phyloP scores from a whole-genome alignment of 1,140 invertebrate genomes.

The Eciton burchellii region DNA sequence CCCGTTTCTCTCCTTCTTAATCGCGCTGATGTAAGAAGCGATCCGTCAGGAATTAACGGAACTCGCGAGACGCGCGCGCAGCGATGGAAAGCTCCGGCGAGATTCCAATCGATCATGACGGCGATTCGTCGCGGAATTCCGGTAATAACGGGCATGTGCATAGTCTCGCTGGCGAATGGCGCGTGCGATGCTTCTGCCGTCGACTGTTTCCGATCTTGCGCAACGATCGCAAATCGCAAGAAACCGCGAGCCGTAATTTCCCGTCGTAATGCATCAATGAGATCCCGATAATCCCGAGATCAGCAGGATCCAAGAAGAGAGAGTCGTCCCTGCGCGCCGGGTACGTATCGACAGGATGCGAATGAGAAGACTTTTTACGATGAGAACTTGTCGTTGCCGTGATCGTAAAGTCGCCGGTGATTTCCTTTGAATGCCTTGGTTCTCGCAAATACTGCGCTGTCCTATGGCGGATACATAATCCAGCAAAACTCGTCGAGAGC shows the following conservation, averaged over 20 bases:
- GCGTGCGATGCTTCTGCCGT: background rate
- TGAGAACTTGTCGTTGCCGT: conserved; percentile 39
- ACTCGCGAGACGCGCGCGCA: background rate
- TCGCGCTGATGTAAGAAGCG: background rate
- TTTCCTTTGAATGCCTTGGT: conserved; percentile 54
- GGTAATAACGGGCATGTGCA: background rate
- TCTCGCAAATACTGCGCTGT: conserved; percentile 45
- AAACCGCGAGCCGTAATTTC: conserved; percentile 17
- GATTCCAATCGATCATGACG: background rate
- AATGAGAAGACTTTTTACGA: conserved; percentile 21
- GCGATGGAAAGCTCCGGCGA: background rate
- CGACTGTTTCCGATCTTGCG: background rate
- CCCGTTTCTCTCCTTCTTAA: background rate
- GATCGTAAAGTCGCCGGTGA: conserved; percentile 33
- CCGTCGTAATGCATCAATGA: conserved; percentile 11
- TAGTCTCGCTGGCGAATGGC: background rate
- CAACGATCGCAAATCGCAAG: background rate
- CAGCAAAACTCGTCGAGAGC: conserved; percentile 44
- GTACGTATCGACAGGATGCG: background rate
- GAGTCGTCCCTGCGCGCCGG: conserved; percentile 4
- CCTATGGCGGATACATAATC: conserved; percentile 58
- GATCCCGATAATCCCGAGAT: conserved; percentile 27
- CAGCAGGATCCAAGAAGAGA: conserved; percentile 10
- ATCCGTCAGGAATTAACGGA: background rate
- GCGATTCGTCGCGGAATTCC: background rate